Evolutionary conservation across 2,888 invertebrate species (phyloP).

Genomic region (Drosophila birchii): DNA sequence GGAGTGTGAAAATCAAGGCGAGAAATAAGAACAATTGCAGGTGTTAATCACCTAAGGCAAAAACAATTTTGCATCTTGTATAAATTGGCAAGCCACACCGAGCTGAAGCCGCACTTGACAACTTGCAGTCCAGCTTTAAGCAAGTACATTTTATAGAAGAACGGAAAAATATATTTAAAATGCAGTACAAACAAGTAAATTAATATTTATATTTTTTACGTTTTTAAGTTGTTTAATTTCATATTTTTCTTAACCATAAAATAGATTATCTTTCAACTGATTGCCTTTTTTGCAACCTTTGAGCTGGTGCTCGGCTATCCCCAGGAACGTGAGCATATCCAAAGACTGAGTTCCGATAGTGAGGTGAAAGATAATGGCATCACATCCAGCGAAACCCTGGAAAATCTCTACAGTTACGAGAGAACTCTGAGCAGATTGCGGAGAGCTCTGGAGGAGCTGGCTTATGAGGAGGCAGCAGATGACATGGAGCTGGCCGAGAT

Average conservation of each 20-base stretch:
- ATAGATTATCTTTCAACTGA: constrained; percentile 43
- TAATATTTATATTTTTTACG: background rate
- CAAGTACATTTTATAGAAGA: background rate
- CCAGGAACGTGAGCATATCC: constrained; percentile 21
- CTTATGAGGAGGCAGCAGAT: constrained; percentile 65
- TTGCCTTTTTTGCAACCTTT: constrained; percentile 44
- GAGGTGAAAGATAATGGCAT: background rate
- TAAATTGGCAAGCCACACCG: constrained; percentile 51
- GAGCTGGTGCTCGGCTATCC: constrained; percentile 44
- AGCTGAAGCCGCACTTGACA: constrained; percentile 48
- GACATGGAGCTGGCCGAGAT: constrained; percentile 83
- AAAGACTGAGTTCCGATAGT: constrained; percentile 25
- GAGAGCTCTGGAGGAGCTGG: constrained; percentile 59
- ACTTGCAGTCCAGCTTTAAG: constrained; percentile 20
- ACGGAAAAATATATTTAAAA: constrained; percentile 19
- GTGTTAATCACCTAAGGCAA: constrained; percentile 34
- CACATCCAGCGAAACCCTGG: constrained; percentile 27
- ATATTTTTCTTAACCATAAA: background rate
- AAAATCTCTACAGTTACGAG: constrained; percentile 49
- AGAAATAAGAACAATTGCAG: constrained; percentile 62
- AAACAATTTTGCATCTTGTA: constrained; percentile 52
- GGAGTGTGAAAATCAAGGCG: constrained; percentile 60
- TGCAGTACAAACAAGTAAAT: constrained; percentile 50
- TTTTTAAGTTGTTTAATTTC: background rate
- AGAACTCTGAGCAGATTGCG: constrained; percentile 52